Percentiles rank a stretch among this genome's conserved stretches.
phyloP scores from a whole-genome alignment of 1,140 invertebrate species.

The Sweltsa coloradensis region DNA sequence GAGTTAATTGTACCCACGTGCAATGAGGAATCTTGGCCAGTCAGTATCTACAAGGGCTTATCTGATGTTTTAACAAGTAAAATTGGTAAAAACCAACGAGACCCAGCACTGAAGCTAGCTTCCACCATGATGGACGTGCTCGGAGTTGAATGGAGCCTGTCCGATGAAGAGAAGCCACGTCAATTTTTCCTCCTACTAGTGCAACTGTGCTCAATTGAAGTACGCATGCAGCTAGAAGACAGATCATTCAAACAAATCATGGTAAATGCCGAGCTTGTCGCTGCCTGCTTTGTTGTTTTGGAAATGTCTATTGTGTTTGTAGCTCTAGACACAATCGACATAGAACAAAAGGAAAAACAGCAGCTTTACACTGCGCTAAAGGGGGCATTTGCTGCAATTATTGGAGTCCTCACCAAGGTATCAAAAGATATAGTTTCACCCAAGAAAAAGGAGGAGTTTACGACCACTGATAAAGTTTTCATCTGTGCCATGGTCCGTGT shows the following conservation, averaged over 20 bases:
- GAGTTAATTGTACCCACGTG: slow-evolving; percentile 43
- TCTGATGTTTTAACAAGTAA: slow-evolving; percentile 73
- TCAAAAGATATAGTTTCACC: slow-evolving; percentile 25
- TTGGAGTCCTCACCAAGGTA: slow-evolving; percentile 57
- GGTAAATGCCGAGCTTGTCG: slow-evolving; percentile 59
- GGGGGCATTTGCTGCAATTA: slow-evolving; percentile 73
- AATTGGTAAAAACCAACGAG: slow-evolving; percentile 73
- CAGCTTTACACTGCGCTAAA: slow-evolving; percentile 81
- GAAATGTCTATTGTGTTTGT: slow-evolving; percentile 73
- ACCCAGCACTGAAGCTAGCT: slow-evolving; percentile 72
- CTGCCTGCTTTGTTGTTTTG: slow-evolving; percentile 70
- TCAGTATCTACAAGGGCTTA: slow-evolving; percentile 62
- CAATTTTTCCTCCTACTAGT: slow-evolving; percentile 72
- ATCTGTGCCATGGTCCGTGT: slow-evolving; percentile 72
- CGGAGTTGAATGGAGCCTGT: slow-evolving; percentile 72
- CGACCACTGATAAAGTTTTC: slow-evolving; percentile 55
- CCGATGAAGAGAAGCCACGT: slow-evolving; percentile 64
- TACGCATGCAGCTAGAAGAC: slow-evolving; percentile 83
- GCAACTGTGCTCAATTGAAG: slow-evolving; percentile 80
- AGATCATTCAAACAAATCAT: slow-evolving; percentile 61
- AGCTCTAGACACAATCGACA: slow-evolving; percentile 62
- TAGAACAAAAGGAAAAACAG: slow-evolving; percentile 82
- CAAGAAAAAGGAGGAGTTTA: slow-evolving; percentile 36
- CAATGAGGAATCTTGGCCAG: slow-evolving; percentile 60
- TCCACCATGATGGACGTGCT: slow-evolving; percentile 65